Evolutionary conservation across 2,113 vertebrate species (phyloP).

Genomic region (Philantomba maxwellii): DNA sequence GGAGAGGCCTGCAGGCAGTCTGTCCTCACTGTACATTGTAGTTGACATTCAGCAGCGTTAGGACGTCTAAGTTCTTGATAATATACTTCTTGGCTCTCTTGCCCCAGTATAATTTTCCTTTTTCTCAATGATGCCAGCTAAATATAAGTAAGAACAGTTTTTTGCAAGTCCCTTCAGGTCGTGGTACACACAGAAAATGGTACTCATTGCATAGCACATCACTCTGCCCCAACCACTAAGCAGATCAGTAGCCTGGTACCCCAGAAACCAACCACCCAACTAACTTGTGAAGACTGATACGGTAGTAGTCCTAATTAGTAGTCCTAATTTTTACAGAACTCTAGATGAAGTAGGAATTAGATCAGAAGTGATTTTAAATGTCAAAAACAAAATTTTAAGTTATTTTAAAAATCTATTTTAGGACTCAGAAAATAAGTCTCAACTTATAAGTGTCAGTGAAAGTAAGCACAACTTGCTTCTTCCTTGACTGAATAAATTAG

Average conservation of each 20-base stretch:
- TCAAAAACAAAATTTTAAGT: neutral
- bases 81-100: neutral
- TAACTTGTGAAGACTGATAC: neutral
- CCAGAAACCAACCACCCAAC: neutral
- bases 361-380: neutral
- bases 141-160: neutral
- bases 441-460: neutral
- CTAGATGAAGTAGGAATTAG: neutral
- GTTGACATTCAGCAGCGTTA: neutral
- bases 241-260: neutral
- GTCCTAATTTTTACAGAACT: neutral
- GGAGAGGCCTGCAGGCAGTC: neutral
- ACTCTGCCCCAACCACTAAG: neutral
- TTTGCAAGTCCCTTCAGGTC: neutral
- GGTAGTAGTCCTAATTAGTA: neutral
- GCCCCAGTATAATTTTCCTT: neutral
- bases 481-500: neutral
- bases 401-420: neutral
- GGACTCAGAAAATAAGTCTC: neutral
- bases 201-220: neutral
- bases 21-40: neutral
- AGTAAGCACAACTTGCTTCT: neutral
- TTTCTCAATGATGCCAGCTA: neutral
- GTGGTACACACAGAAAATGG: neutral
- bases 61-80: neutral